Evolutionary conservation across 2,888 invertebrate genomes (phyloP).

Genomic region (Caenorhabditis becei): DNA sequence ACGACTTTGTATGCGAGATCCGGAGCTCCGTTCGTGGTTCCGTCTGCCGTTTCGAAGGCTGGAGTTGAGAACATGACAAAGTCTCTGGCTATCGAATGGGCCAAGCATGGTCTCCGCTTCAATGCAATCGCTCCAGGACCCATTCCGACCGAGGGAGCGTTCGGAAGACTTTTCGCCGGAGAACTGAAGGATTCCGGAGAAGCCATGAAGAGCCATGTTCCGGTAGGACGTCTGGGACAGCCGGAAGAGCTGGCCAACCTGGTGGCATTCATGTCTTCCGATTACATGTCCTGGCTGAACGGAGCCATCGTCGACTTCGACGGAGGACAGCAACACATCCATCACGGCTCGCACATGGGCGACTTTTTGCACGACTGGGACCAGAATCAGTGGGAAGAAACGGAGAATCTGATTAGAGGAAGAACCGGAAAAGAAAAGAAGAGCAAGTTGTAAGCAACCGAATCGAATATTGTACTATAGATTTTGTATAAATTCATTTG

Average conservation of each 20-base stretch:
- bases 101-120: conserved; percentile 84
- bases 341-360: conserved; percentile 71
- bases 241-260: conserved; percentile 84
- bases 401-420: conserved; percentile 73
- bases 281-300: conserved; percentile 84
- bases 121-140: conserved; percentile 85
- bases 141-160: conserved; percentile 83
- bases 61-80: conserved; percentile 84
- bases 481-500: too few species aligned
- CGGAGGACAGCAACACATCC: conserved; percentile 76
- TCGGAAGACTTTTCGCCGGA: conserved; percentile 48
- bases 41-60: conserved; percentile 84
- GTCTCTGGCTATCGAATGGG: conserved; percentile 84
- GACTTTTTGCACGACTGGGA: conserved; percentile 68
- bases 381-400: conserved; percentile 62
- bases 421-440: conserved; percentile 73
- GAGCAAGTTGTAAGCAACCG: conserved; percentile 45
- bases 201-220: conserved; percentile 45
- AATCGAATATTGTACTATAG: neutral
- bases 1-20: conserved; percentile 70
- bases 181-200: conserved; percentile 49
- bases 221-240: conserved; percentile 82
- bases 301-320: conserved; percentile 82
- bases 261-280: conserved; percentile 84
- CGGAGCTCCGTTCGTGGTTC: conserved; percentile 84